Base-by-base conservation (phyloP, 1,140 invertebrate species). In the Dufourea novaeangliae region DNA sequence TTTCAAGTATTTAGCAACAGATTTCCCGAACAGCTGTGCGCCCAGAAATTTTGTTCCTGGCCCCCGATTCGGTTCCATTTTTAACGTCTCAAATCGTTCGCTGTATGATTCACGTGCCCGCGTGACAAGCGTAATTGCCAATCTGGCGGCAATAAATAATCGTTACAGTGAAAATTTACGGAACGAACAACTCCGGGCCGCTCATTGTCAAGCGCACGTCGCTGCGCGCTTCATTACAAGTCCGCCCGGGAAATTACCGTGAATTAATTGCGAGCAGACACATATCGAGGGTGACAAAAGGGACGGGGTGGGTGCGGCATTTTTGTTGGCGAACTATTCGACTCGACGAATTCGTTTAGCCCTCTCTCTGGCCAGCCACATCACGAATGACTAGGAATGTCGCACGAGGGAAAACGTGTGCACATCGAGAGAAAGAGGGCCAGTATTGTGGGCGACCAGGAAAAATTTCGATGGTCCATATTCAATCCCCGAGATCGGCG, bases 261-360 rank as follows among this genome's bases (percentile, higher is more conserved):
- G 12, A 71, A 77, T 77, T 77, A 77, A 71, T n/a, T 71, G n/a
- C 5, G 44, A 54, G 5, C 67, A 54, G 32, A 56, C 50, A 56
- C 50, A 44, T n/a, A 44, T n/a, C 2, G n/a, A 27, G 3, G 29
- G 10, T 25, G 20, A 11, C 8, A 20, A 52, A 34, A 20, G 11
- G 41, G n/a, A 4, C n/a, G 44, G 14, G 41, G n/a, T 10, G 34
- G 44, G 14, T n/a, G n/a, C n/a, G n/a, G n/a, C 14, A n/a, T 37
- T 41, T n/a, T 41, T n/a, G 37, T 62, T 39, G 37, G 4, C 29
- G 44, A 54, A 56, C 71, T 77, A 62, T 34, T 71, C 56, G 34
- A 25, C 22, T 29, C 29, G 22, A 37, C 44, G 14, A 10, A 7
- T 54, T 34, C 11, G 27, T 41, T 34, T 20, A 6, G 34, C 52